A percentile compares a stretch with the other conserved stretches of the same genome.
Conservation (phyloP, 2,888 invertebrate genomes). For the Microctonus aethiopoides region DNA sequence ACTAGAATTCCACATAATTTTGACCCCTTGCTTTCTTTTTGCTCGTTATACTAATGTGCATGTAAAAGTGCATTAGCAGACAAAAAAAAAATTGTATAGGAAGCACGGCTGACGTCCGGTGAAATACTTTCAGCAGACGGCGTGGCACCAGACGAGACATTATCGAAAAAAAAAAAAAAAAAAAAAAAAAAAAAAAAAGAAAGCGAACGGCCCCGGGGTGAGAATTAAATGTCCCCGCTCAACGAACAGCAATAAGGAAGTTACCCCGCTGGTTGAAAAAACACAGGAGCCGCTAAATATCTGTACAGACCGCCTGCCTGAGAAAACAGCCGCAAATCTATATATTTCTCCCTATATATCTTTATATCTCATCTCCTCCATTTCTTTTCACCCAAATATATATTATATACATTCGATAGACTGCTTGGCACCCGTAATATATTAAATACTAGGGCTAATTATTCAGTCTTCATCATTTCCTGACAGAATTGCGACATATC, state of each 20-base stretch:
- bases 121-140: constrained; percentile 54
- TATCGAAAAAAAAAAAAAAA: constrained; percentile 15
- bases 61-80: background rate
- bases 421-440: background rate
- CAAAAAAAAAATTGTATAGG: background rate
- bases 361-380: constrained; percentile 8
- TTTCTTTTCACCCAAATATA: background rate
- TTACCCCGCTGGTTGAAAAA: constrained; percentile 64
- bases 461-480: background rate
- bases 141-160: constrained; percentile 54
- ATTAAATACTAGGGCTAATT: background rate
- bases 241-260: constrained; percentile 63
- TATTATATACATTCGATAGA: background rate
- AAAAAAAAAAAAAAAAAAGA: constrained; percentile 17
- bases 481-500: too few relatives aligned
- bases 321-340: constrained; percentile 58
- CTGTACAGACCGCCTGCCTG: constrained; percentile 58
- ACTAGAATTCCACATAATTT: background rate
- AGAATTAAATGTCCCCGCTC: constrained; percentile 26
- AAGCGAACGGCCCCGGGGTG: constrained; percentile 5
- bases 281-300: constrained; percentile 63
- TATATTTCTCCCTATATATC: constrained; percentile 11
- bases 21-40: background rate
- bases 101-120: constrained; percentile 17
- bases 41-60: background rate